Conservation (phyloP, 1,140 invertebrate species). For the Neodiprion fabricii region DNA sequence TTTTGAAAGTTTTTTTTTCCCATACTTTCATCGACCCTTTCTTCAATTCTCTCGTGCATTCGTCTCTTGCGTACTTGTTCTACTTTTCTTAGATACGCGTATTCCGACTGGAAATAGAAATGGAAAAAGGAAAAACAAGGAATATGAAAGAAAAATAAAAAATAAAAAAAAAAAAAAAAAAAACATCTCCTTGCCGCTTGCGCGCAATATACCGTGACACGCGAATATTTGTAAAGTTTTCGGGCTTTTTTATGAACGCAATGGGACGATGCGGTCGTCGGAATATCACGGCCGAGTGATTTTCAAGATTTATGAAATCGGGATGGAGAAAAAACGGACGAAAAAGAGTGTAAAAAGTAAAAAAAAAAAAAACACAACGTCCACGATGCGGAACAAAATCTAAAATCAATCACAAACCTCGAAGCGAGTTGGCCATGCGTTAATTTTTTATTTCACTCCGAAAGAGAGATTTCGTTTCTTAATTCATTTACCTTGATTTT, state of each 20-base stretch:
- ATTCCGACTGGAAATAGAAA: constrained; percentile 20
- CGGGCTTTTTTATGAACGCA: background rate
- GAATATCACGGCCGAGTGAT: background rate
- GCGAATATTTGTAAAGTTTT: background rate
- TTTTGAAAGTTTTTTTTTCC: constrained; percentile 18
- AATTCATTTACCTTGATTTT: too few relatives aligned
- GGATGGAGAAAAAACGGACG: background rate
- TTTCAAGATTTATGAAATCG: background rate
- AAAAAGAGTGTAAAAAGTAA: too few relatives aligned
- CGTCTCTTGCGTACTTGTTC: background rate
- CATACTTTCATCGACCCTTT: constrained; percentile 11
- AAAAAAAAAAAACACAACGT: too few relatives aligned
- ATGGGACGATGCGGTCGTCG: background rate
- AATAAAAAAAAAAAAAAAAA: background rate
- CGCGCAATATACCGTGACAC: too few relatives aligned
- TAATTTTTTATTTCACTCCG: too few relatives aligned
- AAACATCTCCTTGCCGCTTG: background rate
- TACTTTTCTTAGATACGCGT: background rate
- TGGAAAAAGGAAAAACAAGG: background rate
- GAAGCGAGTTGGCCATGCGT: too few relatives aligned
- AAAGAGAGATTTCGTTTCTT: too few relatives aligned
- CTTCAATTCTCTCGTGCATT: background rate
- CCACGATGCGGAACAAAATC: too few relatives aligned
- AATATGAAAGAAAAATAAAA: background rate
- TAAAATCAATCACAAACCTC: too few relatives aligned